A percentile compares a stretch with the other conserved stretches of the same genome.
Conservation (phyloP, 1,140 invertebrate genomes). For the Atopsyche davidsoni region DNA sequence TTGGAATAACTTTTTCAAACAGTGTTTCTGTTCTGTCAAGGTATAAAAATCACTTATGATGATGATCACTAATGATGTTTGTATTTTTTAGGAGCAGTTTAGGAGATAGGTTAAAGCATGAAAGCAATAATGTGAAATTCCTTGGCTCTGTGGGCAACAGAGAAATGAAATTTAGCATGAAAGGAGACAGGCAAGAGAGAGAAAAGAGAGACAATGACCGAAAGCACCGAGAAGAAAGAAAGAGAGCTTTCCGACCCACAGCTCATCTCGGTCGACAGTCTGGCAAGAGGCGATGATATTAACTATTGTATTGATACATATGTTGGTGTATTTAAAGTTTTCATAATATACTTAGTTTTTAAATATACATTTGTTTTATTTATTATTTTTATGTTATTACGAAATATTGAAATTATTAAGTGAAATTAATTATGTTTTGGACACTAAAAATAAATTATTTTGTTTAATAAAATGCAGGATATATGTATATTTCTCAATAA, state of each 20-base stretch:
- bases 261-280: slow-evolving; percentile 28
- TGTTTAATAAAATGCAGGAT: too few species aligned
- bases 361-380: too few species aligned
- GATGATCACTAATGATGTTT: slow-evolving; percentile 19
- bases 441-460: too few species aligned
- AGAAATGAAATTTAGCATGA: slow-evolving; percentile 70
- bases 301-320: too few species aligned
- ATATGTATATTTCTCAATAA: too few species aligned
- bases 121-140: slow-evolving; percentile 49
- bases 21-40: too few species aligned
- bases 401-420: not conserved
- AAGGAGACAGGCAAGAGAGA: slow-evolving; percentile 41
- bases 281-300: slow-evolving; percentile 19
- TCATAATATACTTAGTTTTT: too few species aligned
- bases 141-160: slow-evolving; percentile 60
- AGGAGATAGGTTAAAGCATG: slow-evolving; percentile 61
- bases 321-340: not conserved
- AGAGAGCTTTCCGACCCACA: slow-evolving; percentile 63
- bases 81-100: slow-evolving; percentile 54
- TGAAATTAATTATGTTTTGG: not conserved
- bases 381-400: not conserved
- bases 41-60: too few species aligned
- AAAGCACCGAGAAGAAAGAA: slow-evolving; percentile 66
- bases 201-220: slow-evolving; percentile 53
- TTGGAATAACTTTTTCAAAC: too few species aligned